Evolutionary conservation across 2,113 vertebrate species (phyloP).

Genomic region (Corvus moneduloides): DNA sequence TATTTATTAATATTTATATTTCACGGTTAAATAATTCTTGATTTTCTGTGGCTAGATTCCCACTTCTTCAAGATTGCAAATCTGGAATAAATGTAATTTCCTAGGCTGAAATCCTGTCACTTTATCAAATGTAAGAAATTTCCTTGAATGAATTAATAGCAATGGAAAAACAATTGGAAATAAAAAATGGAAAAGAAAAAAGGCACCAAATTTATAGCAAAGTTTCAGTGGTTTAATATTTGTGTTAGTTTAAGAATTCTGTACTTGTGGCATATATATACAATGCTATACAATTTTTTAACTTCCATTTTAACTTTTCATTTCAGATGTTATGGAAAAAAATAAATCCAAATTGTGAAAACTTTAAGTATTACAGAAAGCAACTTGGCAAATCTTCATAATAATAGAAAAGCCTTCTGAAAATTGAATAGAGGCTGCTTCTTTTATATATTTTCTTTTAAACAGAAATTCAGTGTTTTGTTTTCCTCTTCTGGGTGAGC

Average conservation of each 20-base stretch:
- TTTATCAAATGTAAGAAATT: background rate
- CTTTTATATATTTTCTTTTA: background rate
- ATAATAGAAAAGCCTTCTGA: background rate
- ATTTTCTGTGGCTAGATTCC: background rate
- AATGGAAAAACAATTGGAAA: background rate
- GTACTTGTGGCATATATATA: background rate
- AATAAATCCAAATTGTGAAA: background rate
- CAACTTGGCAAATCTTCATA: background rate
- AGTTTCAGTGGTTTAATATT: background rate
- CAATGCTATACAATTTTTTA: background rate
- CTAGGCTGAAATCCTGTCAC: background rate
- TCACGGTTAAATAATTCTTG: background rate
- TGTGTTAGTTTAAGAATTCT: background rate
- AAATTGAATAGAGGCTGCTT: background rate
- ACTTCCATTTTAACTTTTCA: background rate
- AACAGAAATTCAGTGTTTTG: background rate
- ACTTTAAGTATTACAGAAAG: background rate
- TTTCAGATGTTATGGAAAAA: background rate
- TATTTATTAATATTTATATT: background rate
- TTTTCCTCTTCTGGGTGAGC: background rate
- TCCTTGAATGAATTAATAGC: background rate
- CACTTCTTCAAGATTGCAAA: background rate
- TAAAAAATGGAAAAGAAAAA: background rate
- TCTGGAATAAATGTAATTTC: background rate
- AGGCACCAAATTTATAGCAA: accelerated